phyloP scores from a whole-genome alignment of 2,888 invertebrate species.

The Pammene aurita region DNA sequence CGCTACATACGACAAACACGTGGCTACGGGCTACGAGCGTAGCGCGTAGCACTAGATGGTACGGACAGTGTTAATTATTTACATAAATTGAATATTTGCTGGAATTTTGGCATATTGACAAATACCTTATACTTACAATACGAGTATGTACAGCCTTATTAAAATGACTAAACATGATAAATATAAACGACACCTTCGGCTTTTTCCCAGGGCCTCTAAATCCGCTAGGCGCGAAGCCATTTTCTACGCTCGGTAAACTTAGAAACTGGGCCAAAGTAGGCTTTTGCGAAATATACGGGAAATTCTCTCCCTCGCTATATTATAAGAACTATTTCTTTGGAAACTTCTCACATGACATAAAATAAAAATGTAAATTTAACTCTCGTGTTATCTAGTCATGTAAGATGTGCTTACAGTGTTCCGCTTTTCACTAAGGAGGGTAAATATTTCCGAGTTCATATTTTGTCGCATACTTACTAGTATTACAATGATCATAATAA shows the following conservation, averaged over 20 bases:
- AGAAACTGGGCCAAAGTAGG: constrained; percentile 80
- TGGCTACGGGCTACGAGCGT: no score
- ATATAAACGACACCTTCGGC: constrained; percentile 23
- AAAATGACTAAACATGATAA: constrained; percentile 14
- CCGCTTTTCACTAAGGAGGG: not conserved
- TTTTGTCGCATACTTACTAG: no score
- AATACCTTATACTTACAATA: no score
- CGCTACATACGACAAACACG: no score
- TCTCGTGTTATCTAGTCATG: constrained; percentile 51
- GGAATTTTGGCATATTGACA: no score
- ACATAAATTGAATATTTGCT: no score
- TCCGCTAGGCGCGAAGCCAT: constrained; percentile 73
- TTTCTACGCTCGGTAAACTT: constrained; percentile 77
- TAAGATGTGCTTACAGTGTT: constrained; percentile 16
- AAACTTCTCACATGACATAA: constrained; percentile 61
- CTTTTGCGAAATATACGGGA: constrained; percentile 74
- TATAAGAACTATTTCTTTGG: constrained; percentile 72
- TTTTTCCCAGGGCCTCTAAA: constrained; percentile 68
- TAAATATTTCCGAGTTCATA: no score
- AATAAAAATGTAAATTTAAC: constrained; percentile 68
- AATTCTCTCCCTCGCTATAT: constrained; percentile 67
- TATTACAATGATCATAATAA: no score
- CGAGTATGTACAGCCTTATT: not conserved
- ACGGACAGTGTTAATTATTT: no score
- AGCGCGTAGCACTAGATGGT: no score